Evolutionary conservation across 1,140 invertebrate genomes (phyloP).

Genomic region (Philopotamus ludificatus): DNA sequence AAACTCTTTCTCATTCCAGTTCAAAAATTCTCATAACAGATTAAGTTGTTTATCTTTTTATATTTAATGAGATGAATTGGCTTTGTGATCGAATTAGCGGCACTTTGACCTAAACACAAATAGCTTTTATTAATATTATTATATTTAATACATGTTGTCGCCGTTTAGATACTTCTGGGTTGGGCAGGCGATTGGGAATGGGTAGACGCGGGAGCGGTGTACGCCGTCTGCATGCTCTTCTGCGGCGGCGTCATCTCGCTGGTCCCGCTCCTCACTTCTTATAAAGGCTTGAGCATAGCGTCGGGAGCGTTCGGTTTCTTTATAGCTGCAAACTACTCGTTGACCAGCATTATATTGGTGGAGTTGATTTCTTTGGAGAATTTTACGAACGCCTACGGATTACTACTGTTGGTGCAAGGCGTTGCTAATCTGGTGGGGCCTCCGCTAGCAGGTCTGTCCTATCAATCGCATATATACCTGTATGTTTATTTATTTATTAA

Average conservation of each 20-base stretch:
- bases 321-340: slow-evolving; percentile 84
- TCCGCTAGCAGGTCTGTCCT: slow-evolving; percentile 78
- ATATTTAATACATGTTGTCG: slow-evolving; percentile 1
- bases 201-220: slow-evolving; percentile 72
- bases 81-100: too few species aligned
- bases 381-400: slow-evolving; percentile 88
- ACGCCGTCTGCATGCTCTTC: slow-evolving; percentile 74
- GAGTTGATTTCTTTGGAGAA: slow-evolving; percentile 81
- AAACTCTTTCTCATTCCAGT: neutral
- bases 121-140: neutral
- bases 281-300: slow-evolving; percentile 61
- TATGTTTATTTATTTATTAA: too few species aligned
- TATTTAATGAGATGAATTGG: neutral
- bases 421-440: slow-evolving; percentile 85
- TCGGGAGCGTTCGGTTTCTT: slow-evolving; percentile 78
- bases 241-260: slow-evolving; percentile 71
- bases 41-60: neutral
- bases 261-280: slow-evolving; percentile 66
- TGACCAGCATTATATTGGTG: slow-evolving; percentile 83
- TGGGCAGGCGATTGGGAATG: slow-evolving; percentile 81
- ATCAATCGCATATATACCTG: too few species aligned
- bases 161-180: slow-evolving; percentile 76
- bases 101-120: neutral
- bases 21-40: neutral
- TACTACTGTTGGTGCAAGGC: slow-evolving; percentile 84